Base-by-base conservation (phyloP, 2,888 invertebrate genomes). In the Pyrrhia umbra region DNA sequence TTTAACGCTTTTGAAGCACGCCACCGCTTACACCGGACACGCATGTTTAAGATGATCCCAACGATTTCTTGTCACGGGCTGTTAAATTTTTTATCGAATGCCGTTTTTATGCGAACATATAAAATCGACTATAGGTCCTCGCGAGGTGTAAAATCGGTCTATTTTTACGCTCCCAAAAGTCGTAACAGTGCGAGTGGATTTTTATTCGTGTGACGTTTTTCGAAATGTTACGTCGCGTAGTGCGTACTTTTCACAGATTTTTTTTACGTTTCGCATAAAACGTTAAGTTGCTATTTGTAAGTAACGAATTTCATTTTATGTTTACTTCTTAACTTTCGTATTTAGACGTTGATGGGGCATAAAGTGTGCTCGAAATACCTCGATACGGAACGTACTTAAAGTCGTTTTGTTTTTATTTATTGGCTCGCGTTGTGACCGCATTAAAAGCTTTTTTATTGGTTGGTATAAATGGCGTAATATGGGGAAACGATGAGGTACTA, bases 71-170 rank as follows among this genome's bases (percentile, higher is more conserved):
- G 84, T 85, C 85, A 83, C 76, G 85, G 77, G 78, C 85, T 84
- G 88, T 93, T 91, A 92, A 92, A 90, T 79, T 90, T 92, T 81
- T 93, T 93, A 93, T 93, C 90, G 92, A 87, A 89, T 85, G 79
- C 83, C 84, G 71, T 83, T 90, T 92, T 93, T 92, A 93, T 85
- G 89, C 73, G 75, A 75, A 75, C 86, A 81, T 89, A 92, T 92
- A 92, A 92, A 91, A 91, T 89, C 86, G 84, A 81, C 84, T 88
- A 85, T 85, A 83, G 87, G 85, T 87, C 83, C 87, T 88, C 85
- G 88, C 79, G 88, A 92, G 90, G 92, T 92, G 93, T 91, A 89
- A 92, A 93, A 92, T 91, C 86, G 86, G 88, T 90, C 89, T 90
- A 91, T 91, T 93, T 92, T 94, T 92, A 91, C 88, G 88, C 87